A percentile compares a stretch with the other conserved stretches of the same genome.
These are phyloP conservation scores for Octodon degus DNA, from an alignment of 2,113 vertebrate genomes.

Conservation along the genomic window DNA sequence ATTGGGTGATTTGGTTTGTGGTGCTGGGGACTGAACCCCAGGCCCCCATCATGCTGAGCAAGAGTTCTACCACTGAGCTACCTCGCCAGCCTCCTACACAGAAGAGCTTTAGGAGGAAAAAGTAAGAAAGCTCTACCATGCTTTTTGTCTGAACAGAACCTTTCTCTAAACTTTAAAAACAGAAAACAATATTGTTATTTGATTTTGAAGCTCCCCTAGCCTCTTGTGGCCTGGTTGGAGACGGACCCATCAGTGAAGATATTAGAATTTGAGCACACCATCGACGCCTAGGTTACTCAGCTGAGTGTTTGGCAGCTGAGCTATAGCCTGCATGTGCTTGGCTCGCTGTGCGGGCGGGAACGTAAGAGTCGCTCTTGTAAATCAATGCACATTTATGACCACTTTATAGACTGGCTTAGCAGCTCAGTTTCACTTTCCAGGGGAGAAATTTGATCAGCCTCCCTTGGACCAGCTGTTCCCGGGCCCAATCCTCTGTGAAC, in stretches of 20 bases:
- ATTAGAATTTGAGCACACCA: background rate
- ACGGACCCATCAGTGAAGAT: constrained; percentile 13
- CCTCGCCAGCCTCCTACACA: background rate
- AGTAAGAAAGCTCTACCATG: background rate
- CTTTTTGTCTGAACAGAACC: background rate
- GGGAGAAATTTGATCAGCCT: background rate
- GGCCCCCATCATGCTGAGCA: background rate
- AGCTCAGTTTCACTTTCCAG: background rate
- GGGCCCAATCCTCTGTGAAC: background rate
- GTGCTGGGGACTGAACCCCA: background rate
- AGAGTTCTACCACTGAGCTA: background rate
- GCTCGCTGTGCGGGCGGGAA: background rate
- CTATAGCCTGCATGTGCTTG: background rate
- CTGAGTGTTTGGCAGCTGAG: background rate
- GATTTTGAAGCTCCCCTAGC: background rate
- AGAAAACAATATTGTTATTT: background rate
- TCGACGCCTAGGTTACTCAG: background rate
- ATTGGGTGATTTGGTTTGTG: background rate
- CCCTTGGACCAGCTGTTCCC: background rate
- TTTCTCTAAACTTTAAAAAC: background rate
- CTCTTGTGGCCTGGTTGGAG: background rate
- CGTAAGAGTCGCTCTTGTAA: background rate
- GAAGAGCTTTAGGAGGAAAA: background rate
- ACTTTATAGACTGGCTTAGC: background rate
- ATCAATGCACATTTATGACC: background rate